phyloP scores from a whole-genome alignment of 2,797 vertebrate species.

The Fringilla coelebs region DNA sequence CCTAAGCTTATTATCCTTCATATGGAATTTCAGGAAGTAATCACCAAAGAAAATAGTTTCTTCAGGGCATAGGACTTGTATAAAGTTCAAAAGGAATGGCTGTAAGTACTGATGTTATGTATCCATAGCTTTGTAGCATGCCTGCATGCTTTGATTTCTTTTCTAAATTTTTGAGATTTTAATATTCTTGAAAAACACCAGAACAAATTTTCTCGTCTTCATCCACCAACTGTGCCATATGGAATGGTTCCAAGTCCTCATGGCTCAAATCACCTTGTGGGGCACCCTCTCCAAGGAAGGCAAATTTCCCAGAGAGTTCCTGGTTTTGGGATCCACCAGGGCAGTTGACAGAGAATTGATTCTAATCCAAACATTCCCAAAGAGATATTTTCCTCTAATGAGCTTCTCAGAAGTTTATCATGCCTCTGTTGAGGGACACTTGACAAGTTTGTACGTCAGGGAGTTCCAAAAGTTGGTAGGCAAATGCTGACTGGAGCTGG shows the following conservation, averaged over 20 bases:
- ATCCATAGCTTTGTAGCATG: not conserved
- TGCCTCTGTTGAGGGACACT: not conserved
- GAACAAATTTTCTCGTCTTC: not conserved
- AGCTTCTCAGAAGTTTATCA: not conserved
- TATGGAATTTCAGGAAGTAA: not conserved
- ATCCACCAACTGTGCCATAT: not conserved
- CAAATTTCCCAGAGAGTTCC: not conserved
- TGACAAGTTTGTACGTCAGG: not conserved
- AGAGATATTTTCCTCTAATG: not conserved
- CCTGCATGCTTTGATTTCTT: not conserved
- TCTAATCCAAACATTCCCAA: not conserved
- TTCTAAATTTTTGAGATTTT: not conserved
- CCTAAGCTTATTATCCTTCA: not conserved
- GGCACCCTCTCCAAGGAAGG: not conserved
- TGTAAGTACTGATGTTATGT: not conserved
- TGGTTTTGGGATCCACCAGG: not conserved
- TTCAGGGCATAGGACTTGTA: not conserved
- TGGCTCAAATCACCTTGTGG: not conserved
- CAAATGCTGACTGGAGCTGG: not conserved
- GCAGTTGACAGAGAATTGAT: not conserved
- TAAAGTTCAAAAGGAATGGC: not conserved
- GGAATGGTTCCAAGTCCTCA: fast-evolving
- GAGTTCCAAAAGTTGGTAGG: not conserved
- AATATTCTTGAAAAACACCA: not conserved
- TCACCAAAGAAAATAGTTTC: not conserved